Evolutionary conservation across 2,888 invertebrate species (phyloP).

Genomic region (Azorinus chamasolen): DNA sequence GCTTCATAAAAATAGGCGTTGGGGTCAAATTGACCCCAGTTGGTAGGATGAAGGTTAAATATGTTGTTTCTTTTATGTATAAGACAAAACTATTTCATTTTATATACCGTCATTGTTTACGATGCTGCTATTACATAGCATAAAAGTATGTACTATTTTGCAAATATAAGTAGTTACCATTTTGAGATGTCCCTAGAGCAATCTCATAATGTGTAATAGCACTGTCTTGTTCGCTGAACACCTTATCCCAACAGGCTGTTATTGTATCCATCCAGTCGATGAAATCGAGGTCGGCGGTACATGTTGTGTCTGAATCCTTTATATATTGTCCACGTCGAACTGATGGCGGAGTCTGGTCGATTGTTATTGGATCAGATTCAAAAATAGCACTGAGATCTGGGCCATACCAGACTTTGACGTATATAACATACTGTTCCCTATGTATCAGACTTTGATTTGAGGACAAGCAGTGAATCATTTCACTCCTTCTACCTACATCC

Average conservation of each 20-base stretch:
- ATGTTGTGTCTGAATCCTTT: slow-evolving; percentile 48
- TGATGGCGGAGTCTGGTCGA: slow-evolving; percentile 65
- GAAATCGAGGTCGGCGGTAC: slow-evolving; percentile 60
- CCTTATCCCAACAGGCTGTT: slow-evolving; percentile 60
- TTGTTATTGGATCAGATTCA: slow-evolving; percentile 39
- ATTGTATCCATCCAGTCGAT: slow-evolving; percentile 43
- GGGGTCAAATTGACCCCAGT: too few species aligned
- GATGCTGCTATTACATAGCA: too few species aligned
- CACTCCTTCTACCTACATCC: slow-evolving; percentile 42
- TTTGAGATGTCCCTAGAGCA: slow-evolving; percentile 28
- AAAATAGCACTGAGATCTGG: slow-evolving; percentile 26
- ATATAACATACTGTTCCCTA: slow-evolving; percentile 15
- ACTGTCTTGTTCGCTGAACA: slow-evolving; percentile 34
- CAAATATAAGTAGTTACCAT: too few species aligned
- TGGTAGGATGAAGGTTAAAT: too few species aligned
- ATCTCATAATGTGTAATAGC: slow-evolving; percentile 4
- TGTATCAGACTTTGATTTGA: slow-evolving; percentile 28
- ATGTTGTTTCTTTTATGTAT: too few species aligned
- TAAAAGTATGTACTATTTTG: too few species aligned
- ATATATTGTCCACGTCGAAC: slow-evolving; percentile 47
- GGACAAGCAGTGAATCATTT: slow-evolving; percentile 51
- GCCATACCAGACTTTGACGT: slow-evolving; percentile 60
- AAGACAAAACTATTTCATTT: too few species aligned
- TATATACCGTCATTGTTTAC: too few species aligned
- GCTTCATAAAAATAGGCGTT: too few species aligned